Evolutionary conservation across 2,113 vertebrate genomes (phyloP).

Genomic region (Varanus salvator): DNA sequence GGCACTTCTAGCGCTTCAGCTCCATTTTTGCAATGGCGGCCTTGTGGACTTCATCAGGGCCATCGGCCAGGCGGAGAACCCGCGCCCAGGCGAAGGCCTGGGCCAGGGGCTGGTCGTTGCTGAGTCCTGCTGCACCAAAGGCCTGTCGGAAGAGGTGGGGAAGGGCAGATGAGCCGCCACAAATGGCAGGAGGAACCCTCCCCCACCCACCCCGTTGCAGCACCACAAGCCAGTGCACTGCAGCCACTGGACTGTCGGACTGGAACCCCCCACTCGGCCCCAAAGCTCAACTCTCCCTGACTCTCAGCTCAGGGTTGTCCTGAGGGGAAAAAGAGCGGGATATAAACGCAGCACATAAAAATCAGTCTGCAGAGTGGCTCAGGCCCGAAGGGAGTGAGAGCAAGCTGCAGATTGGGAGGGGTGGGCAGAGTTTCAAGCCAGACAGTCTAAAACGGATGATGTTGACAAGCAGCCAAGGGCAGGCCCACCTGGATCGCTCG

Average conservation of each 20-base stretch:
- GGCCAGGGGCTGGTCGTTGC: conserved; percentile 65
- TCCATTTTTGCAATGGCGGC: conserved; percentile 63
- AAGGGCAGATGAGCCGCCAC: neutral
- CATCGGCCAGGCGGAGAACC: conserved; percentile 63
- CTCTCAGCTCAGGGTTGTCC: no score
- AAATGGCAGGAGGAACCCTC: no score
- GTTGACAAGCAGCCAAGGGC: neutral
- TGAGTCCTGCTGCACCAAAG: conserved; percentile 70
- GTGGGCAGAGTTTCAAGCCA: neutral
- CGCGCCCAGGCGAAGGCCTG: conserved; percentile 61
- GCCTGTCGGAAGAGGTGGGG: conserved; percentile 59
- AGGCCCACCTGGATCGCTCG: conserved; percentile 64
- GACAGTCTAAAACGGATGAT: neutral
- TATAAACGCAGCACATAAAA: no score
- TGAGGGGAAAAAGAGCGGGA: no score
- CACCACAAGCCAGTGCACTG: no score
- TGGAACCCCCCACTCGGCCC: no score
- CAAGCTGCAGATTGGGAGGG: neutral
- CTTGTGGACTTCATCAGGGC: conserved; percentile 54
- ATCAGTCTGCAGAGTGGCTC: no score
- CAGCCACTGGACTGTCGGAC: no score
- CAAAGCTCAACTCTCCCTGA: neutral
- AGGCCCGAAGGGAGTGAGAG: neutral
- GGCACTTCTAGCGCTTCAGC: conserved; percentile 36
- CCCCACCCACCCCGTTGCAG: no score